Evolutionary conservation across 1,140 invertebrate genomes (phyloP).

Genomic region (Agraylea sexmaculata): DNA sequence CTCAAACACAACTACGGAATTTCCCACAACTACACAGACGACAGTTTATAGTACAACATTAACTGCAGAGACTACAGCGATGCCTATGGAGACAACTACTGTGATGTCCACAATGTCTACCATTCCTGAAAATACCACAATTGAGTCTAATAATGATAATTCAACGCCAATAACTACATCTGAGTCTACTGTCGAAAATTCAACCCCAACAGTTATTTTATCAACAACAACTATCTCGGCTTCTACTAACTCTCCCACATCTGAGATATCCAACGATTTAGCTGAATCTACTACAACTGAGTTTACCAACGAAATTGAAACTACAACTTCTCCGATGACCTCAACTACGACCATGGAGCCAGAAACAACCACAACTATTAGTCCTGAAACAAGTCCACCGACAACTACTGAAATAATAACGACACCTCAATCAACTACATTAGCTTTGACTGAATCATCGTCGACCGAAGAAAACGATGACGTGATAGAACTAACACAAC

Average conservation of each 20-base stretch:
- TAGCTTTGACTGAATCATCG: conserved; percentile 16
- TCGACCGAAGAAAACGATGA: conserved; percentile 13
- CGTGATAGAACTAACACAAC: conserved; percentile 1
- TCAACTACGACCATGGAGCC: conserved; percentile 3
- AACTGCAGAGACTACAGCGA: conserved; percentile 20
- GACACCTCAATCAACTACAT: conserved; percentile 10
- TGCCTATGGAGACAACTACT: conserved; percentile 6
- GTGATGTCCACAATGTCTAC: conserved; percentile 22
- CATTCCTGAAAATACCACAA: conserved; percentile 21
- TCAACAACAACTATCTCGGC: conserved; percentile 13
- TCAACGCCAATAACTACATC: not conserved
- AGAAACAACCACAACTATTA: conserved; percentile 7
- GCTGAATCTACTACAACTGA: conserved; percentile 6
- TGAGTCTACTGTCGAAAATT: conserved; percentile 1
- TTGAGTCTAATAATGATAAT: conserved; percentile 14
- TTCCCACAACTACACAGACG: conserved; percentile 23
- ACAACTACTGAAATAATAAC: conserved; percentile 19
- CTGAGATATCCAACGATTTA: conserved; percentile 20
- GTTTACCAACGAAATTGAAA: conserved; percentile 17
- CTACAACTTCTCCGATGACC: conserved; percentile 15
- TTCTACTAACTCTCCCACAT: conserved; percentile 19
- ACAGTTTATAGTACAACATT: conserved; percentile 20
- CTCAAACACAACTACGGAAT: conserved; percentile 13
- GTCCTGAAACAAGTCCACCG: conserved; percentile 10
- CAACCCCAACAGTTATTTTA: conserved; percentile 8